Evolutionary conservation across 2,113 vertebrate genomes (phyloP).

Genomic region (Alligator sinensis): DNA sequence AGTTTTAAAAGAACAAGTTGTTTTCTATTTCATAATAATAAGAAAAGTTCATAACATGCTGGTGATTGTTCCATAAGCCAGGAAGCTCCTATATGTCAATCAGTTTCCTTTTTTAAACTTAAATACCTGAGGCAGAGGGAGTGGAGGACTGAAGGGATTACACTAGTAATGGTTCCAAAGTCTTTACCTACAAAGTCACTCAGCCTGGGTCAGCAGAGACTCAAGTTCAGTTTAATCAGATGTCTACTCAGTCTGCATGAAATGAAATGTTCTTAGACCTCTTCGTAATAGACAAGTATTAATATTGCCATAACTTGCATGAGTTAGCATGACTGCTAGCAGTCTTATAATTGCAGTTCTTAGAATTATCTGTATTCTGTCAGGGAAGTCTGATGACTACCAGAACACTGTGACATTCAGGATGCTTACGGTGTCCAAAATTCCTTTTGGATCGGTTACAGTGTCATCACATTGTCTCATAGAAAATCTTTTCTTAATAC

Average conservation of each 20-base stretch:
- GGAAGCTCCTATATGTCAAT: neutral
- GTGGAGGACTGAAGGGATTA: neutral
- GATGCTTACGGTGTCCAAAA: slow-evolving; percentile 26
- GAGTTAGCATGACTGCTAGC: neutral
- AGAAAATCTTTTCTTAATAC: neutral
- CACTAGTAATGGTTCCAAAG: neutral
- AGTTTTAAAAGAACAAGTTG: neutral
- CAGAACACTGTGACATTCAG: slow-evolving; percentile 59
- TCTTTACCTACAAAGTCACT: neutral
- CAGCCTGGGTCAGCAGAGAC: slow-evolving; percentile 32
- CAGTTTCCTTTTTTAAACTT: neutral
- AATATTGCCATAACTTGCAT: neutral
- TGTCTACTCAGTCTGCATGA: neutral
- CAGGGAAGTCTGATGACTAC: slow-evolving; percentile 12
- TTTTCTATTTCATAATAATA: neutral
- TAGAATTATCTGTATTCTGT: neutral
- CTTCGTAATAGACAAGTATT: neutral
- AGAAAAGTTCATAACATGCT: neutral
- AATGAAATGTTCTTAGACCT: slow-evolving; percentile 32
- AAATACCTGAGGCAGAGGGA: neutral
- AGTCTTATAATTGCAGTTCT: neutral
- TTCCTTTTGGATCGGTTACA: slow-evolving; percentile 44
- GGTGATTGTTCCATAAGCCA: neutral
- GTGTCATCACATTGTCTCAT: slow-evolving; percentile 53
- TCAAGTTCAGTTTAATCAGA: slow-evolving; percentile 32